These are phyloP conservation scores for Leptopilina myrica DNA, from an alignment of 2,888 invertebrate species.

Conservation along the genomic window DNA sequence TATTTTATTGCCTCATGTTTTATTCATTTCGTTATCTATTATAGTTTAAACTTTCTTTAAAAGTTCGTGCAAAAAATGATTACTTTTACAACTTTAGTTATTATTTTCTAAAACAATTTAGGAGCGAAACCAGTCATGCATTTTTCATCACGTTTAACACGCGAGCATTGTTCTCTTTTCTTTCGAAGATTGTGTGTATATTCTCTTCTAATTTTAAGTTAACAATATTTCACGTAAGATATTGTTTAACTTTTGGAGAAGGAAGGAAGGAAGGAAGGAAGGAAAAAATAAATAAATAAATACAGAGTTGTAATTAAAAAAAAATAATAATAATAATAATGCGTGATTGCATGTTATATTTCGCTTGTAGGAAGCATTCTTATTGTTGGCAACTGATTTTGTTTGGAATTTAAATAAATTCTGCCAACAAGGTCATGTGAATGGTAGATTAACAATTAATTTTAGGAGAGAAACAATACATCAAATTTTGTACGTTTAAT, in stretches of 20 bases:
- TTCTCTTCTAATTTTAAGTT: neutral
- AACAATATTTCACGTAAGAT: slow-evolving; percentile 22
- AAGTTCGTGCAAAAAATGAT: slow-evolving; percentile 7
- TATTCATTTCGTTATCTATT: slow-evolving; percentile 16
- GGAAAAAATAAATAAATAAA: no score
- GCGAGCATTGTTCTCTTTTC: neutral
- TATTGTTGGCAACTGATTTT: no score
- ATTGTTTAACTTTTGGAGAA: neutral
- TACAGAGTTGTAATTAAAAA: neutral
- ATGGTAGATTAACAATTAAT: no score
- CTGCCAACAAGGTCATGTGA: no score
- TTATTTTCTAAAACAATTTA: slow-evolving; percentile 19
- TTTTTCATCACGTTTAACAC: slow-evolving; percentile 16
- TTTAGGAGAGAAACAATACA: no score
- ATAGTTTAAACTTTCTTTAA: slow-evolving; percentile 14
- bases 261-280: no score
- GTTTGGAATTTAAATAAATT: no score
- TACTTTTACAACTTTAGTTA: slow-evolving; percentile 12
- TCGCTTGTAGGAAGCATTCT: no score
- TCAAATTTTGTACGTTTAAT: no score
- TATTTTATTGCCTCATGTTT: slow-evolving; percentile 8
- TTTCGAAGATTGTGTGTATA: no score
- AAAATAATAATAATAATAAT: no score
- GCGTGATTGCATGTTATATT: no score
- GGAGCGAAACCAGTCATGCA: slow-evolving; percentile 9